Percentiles rank a stretch among this genome's conserved stretches.
These are phyloP conservation scores for Lapara coniferarum DNA, from an alignment of 2,888 invertebrate species.

Conservation along the genomic window DNA sequence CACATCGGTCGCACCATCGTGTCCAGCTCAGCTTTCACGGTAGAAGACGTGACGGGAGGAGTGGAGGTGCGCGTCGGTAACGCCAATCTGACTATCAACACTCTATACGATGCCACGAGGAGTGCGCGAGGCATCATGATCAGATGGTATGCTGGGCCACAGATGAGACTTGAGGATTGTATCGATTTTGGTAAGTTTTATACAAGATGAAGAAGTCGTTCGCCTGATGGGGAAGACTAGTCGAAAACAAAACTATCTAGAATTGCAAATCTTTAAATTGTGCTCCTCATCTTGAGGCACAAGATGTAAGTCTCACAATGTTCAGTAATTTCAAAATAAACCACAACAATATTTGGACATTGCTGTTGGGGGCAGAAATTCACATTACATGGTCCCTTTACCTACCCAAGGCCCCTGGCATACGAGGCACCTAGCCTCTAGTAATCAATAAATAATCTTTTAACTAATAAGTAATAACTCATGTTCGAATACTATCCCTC, in stretches of 20 bases:
- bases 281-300: too few relatives aligned
- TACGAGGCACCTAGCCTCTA: not conserved
- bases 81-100: slow-evolving; percentile 61
- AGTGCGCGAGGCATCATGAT: slow-evolving; percentile 66
- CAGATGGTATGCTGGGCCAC: slow-evolving; percentile 59
- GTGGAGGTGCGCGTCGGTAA: slow-evolving; percentile 55
- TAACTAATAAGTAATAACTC: too few relatives aligned
- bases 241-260: not conserved
- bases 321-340: too few relatives aligned
- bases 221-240: not conserved
- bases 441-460: too few relatives aligned
- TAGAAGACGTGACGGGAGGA: slow-evolving; percentile 62
- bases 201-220: not conserved
- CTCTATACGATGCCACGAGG: slow-evolving; percentile 53
- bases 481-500: too few relatives aligned
- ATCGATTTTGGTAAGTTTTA: slow-evolving; percentile 67
- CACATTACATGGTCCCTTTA: too few relatives aligned
- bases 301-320: too few relatives aligned
- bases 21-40: slow-evolving; percentile 48
- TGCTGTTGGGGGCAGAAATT: too few relatives aligned
- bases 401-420: too few relatives aligned
- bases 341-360: too few relatives aligned
- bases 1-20: slow-evolving; percentile 69
- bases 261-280: not conserved
- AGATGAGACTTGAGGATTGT: slow-evolving; percentile 75